Percentiles rank a stretch among this genome's conserved stretches.
phyloP scores from a whole-genome alignment of 2,113 vertebrate species.

The Oxyruncus cristatus region DNA sequence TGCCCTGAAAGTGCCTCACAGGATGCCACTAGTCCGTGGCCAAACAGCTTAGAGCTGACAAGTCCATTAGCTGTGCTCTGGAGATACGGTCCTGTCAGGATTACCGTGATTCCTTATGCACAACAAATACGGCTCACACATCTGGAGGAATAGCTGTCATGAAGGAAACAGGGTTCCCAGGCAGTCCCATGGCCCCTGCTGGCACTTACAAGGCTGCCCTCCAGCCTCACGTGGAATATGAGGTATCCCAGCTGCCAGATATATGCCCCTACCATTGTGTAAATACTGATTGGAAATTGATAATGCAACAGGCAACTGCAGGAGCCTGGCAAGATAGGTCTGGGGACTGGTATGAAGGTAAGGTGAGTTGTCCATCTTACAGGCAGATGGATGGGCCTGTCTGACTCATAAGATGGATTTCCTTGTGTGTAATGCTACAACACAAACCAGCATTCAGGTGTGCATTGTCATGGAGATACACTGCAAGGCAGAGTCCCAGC shows the following conservation, averaged over 20 bases:
- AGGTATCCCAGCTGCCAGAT: neutral
- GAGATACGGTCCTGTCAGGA: neutral
- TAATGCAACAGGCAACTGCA: neutral
- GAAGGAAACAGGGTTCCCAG: neutral
- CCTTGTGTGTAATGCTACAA: neutral
- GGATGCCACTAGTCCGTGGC: neutral
- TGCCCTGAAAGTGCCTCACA: neutral
- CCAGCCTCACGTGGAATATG: neutral
- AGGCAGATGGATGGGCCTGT: neutral
- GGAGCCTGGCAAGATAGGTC: neutral
- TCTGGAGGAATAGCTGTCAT: neutral
- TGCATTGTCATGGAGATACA: fast-evolving
- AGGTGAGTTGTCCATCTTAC: neutral
- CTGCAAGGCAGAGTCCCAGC: neutral
- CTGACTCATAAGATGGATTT: fast-evolving
- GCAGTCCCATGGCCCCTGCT: neutral
- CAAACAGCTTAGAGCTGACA: neutral
- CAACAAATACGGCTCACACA: neutral
- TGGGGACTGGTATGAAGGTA: neutral
- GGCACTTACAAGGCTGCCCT: neutral
- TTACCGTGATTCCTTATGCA: neutral
- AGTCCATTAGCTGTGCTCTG: neutral
- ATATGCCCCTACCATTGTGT: neutral
- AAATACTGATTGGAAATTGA: neutral
- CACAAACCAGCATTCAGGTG: neutral